Evolutionary conservation across 1,140 invertebrate species (phyloP).

Genomic region (Coelopa frigida): DNA sequence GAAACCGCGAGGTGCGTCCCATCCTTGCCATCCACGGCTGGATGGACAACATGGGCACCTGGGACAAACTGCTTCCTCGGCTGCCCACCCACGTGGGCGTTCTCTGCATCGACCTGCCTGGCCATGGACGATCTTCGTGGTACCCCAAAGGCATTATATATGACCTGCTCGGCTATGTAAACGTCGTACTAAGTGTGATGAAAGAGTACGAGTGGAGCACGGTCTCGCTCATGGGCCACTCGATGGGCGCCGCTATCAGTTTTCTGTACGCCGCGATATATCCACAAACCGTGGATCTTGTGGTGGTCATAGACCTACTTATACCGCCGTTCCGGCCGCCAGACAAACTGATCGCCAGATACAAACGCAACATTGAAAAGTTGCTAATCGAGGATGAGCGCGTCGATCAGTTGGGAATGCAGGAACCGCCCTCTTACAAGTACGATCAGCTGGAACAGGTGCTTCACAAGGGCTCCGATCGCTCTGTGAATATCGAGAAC

Average conservation of each 20-base stretch:
- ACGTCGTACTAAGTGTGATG: slow-evolving; percentile 51
- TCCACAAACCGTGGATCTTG: slow-evolving; percentile 52
- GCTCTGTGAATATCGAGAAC: slow-evolving; percentile 47
- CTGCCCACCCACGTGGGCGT: slow-evolving; percentile 52
- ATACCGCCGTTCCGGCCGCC: slow-evolving; percentile 37
- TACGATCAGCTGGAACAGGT: slow-evolving; percentile 49
- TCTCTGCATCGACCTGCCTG: slow-evolving; percentile 61
- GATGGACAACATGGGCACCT: slow-evolving; percentile 65
- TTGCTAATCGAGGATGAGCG: slow-evolving; percentile 24
- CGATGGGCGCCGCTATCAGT: slow-evolving; percentile 52
- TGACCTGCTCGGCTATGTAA: slow-evolving; percentile 48
- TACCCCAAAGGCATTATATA: slow-evolving; percentile 54
- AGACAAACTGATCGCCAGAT: not conserved
- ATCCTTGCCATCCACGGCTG: slow-evolving; percentile 67
- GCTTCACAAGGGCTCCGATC: slow-evolving; percentile 44
- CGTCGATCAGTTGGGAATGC: slow-evolving; percentile 9
- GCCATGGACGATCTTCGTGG: slow-evolving; percentile 62
- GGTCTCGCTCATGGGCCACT: slow-evolving; percentile 61
- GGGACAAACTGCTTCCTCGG: slow-evolving; percentile 57
- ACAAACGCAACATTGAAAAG: slow-evolving; percentile 14
- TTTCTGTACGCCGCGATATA: slow-evolving; percentile 51
- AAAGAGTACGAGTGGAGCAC: slow-evolving; percentile 60
- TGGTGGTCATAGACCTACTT: slow-evolving; percentile 54
- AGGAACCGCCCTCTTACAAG: slow-evolving; percentile 50
- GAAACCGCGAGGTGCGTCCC: slow-evolving; percentile 51